Evolutionary conservation across 2,113 vertebrate species (phyloP), one percentile per base, ranked within the genome.

Genomic region (Anolis sagrei): DNA sequence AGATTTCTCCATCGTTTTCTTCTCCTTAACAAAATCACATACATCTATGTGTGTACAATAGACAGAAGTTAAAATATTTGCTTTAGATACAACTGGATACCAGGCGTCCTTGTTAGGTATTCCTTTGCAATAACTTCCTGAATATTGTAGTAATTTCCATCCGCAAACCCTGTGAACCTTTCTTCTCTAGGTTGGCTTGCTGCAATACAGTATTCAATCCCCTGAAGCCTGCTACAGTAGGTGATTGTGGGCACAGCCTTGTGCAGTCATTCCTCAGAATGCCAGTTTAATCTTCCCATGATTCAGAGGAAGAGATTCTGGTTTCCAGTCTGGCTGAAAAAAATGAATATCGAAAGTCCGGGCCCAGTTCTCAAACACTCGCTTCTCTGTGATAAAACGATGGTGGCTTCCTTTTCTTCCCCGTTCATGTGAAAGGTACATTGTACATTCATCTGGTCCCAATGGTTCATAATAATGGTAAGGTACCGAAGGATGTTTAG

Each of bases 341-440:
- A 99, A 99, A 93, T 95, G 97, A 93, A 99, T 99, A 87, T 98
- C 94, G 96, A 98, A 98, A 73, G 97, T 98, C 96, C 96, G 96
- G 1, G 99, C 98, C 99, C 99, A 99, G 89, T 96, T 97, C 92
- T 98, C 97, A 69, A 99, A 99, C 80, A 99, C 98, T 2, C 97
- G 95, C 76, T 99, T 99, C 97, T 99, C 99, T 0, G 98, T 99
- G 96, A 99, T 98, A 91, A 99, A 99, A 78, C 98, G 98, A 86
- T 99, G 99, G 66, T 99, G 98, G 89, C 99, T 99, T 85, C 99
- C 99, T 76, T 98, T 97, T 16, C 97, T 97, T 25, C 98, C 98
- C 6, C 98, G 97, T 95, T 99, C 99, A 0, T 99, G 98, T 23
- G 98, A 99, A 39, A 99, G 95, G 95, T 99, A 99, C 98, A 99